Percentiles rank a stretch among this genome's conserved stretches.
phyloP scores from a whole-genome alignment of 2,113 vertebrate species.

The Delphinus delphis region DNA sequence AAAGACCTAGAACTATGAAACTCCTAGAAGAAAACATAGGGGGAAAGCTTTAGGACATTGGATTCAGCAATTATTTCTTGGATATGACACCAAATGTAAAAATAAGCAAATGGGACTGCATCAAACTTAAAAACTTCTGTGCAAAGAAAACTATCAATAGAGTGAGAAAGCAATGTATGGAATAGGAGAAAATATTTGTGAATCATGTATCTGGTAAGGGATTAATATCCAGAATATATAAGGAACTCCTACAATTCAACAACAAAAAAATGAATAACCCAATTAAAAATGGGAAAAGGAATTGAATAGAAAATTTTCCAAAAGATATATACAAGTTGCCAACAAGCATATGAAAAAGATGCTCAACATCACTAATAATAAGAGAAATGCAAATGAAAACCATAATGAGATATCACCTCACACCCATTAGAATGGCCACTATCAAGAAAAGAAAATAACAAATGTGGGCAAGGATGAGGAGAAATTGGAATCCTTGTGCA shows the following conservation, averaged over 20 bases:
- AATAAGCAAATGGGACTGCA: background rate
- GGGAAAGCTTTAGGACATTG: background rate
- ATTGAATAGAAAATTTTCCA: background rate
- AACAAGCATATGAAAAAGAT: background rate
- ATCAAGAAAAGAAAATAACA: background rate
- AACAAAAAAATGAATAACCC: background rate
- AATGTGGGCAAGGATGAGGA: background rate
- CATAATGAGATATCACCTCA: background rate
- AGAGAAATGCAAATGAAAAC: background rate
- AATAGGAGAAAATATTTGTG: background rate
- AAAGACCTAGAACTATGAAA: background rate
- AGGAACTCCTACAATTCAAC: background rate
- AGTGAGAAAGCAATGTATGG: background rate
- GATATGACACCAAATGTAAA: background rate
- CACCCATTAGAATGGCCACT: background rate
- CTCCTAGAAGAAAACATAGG: background rate
- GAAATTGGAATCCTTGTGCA: background rate
- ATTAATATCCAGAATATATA: background rate
- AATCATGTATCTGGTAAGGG: background rate
- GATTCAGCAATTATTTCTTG: background rate
- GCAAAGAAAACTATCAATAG: background rate
- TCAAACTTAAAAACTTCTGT: background rate
- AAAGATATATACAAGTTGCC: background rate
- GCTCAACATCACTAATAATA: background rate
- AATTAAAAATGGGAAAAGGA: background rate